Base-by-base conservation (phyloP, 2,888 invertebrate species). In the Drosophila seclusa region DNA sequence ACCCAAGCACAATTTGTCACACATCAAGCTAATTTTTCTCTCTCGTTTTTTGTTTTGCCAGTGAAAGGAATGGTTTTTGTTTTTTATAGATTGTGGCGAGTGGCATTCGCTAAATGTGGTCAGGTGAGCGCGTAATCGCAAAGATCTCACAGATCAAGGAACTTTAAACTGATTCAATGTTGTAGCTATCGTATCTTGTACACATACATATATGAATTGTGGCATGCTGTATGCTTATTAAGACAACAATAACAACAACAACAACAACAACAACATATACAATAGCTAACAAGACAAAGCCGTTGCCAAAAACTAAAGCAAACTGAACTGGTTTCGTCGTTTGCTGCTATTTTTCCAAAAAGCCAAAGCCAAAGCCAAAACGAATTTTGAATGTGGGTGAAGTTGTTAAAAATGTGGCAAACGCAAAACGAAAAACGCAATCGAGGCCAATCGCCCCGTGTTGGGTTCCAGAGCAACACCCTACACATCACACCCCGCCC, bases 351-450 rank as follows among this genome's bases (percentile, higher is more conserved):
- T 78, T 73, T 64, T 61, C 42, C 63, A 76, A 76, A 77, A 74
- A 69, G 68, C 77, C 78, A 82, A 80, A 69, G 68, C 77, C 78
- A 82, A 80, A 84, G 78, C 88, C 89, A 86, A 86, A 85, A 80
- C 85, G 82, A 85, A 85, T 85, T 85, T 85, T 83, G 84, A 88
- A 85, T 85, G 85, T 85, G 85, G 85, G 85, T 85, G 85, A 85
- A 85, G 89, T 86, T 85, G 85, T 88, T 86, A 81, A 81, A 81
- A 86, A 79, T 76, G 83, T 80, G 76, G 81, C 87, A 85, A 83
- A 84, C 67, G 86, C 83, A 70, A 76, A 45, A 45, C 45, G 45
- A 24, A 45, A 45, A 45, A 77, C 73, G 77, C 73, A 84, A 88
- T 85, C 84, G 88, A 85, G 84, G 84, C 79, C 80, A 79, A 59